These are phyloP conservation scores for Gryllus longicercus DNA, from an alignment of 2,888 invertebrate genomes.

Conservation along the genomic window DNA sequence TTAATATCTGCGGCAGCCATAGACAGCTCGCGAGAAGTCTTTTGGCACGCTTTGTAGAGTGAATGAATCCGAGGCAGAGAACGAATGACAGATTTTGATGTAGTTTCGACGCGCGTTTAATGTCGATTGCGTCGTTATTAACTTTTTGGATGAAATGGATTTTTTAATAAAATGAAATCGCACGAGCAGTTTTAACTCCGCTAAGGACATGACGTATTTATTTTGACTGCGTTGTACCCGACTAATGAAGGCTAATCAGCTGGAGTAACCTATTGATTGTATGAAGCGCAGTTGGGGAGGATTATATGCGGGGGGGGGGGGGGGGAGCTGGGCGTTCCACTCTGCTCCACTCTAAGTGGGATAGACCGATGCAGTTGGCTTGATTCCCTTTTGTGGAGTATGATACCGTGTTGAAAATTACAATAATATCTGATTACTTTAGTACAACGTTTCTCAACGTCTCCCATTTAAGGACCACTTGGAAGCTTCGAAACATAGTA, in stretches of 20 bases:
- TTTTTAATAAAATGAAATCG: slow-evolving; percentile 17
- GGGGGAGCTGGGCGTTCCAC: background rate
- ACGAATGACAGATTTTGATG: background rate
- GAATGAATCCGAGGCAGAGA: background rate
- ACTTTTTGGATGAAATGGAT: slow-evolving; percentile 17
- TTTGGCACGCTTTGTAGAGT: background rate
- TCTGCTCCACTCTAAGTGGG: background rate
- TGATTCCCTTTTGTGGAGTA: too few relatives aligned
- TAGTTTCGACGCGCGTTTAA: slow-evolving; percentile 8
- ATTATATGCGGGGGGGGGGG: background rate
- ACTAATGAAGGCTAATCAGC: slow-evolving; percentile 4
- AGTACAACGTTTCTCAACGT: too few relatives aligned
- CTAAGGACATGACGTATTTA: slow-evolving; percentile 9
- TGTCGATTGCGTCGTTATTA: slow-evolving; percentile 1
- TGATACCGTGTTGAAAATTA: too few relatives aligned
- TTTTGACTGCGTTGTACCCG: slow-evolving; percentile 5
- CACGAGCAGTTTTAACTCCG: slow-evolving; percentile 7
- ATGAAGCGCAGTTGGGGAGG: background rate
- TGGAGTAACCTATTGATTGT: slow-evolving; percentile 1
- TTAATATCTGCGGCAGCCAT: background rate
- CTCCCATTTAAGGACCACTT: too few relatives aligned
- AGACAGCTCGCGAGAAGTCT: background rate
- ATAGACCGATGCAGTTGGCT: background rate
- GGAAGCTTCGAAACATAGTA: too few relatives aligned
- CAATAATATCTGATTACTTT: too few relatives aligned